Base-by-base conservation (phyloP, 2,888 invertebrate genomes). In the Venusia cambrica region DNA sequence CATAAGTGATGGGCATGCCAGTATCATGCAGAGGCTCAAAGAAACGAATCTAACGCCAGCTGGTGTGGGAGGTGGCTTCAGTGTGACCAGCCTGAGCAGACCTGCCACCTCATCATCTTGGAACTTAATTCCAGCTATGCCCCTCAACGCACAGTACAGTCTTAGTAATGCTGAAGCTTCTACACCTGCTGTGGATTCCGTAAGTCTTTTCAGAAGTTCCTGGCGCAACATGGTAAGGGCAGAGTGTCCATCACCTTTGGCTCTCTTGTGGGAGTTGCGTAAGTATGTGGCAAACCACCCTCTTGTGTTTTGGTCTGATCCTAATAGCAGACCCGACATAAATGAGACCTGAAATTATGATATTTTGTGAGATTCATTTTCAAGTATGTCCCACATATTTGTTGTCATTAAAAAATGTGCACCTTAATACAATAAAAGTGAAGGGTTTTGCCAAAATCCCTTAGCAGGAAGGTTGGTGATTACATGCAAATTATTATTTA, bases 211-310 rank as follows among this genome's bases (percentile, higher is more conserved):
- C 1, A 94, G 75, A 20, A 97, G 76, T 64, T 96, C 94, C 45
- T 94, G 93, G 10, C 97, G 88, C 33, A 97, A 90, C 51, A 95
- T 83, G 17, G 75, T 73, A 12, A 87, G 62, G 7, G 94, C 92
- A 3, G 89, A 89, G 57, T 92, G 91, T 0, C 91, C 91, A 62
- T 95, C 94, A 7, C 94, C 92, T 73, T 94, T 95, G 8, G 93
- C 89, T 31, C 87, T 68, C 73, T 95, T 95, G 60, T 96, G 96
- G 0, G 95, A 93, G 53, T 94, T 94, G 36, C 97, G 91, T 24
- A 98, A 91, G 64, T 96, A 98, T 61, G 94, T 90, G 1, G 97
- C 96, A 73, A 98, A 97, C 98, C 98, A 98, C 32, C 93, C 93
- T 58, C 97, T 89, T 2, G 96, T 93, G 48, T 93, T 92, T 65